phyloP scores from a whole-genome alignment of 2,113 vertebrate species.

The Prionailurus viverrinus region DNA sequence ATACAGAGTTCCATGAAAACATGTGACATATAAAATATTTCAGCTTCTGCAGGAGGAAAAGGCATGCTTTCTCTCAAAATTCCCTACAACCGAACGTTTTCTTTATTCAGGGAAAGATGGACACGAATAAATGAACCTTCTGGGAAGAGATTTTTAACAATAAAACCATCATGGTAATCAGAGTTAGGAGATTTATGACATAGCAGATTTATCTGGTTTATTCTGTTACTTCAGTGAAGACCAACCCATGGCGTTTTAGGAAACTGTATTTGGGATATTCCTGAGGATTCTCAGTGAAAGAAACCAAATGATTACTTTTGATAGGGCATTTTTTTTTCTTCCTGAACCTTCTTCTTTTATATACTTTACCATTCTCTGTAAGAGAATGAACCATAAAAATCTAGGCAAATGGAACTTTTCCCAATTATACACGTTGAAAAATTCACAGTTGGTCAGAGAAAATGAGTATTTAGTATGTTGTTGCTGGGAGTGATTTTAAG shows the following conservation, averaged over 20 bases:
- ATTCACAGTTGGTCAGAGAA: slow-evolving; percentile 60
- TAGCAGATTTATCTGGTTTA: background rate
- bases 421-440: slow-evolving; percentile 56
- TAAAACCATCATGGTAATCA: background rate
- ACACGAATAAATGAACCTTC: background rate
- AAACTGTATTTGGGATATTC: background rate
- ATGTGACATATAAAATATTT: background rate
- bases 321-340: background rate
- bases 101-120: background rate
- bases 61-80: background rate
- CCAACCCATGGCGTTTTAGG: background rate
- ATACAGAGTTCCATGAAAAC: background rate
- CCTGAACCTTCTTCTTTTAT: background rate
- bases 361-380: background rate
- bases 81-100: background rate
- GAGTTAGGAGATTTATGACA: background rate
- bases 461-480: slow-evolving; percentile 72
- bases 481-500: slow-evolving; percentile 52
- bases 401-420: slow-evolving; percentile 32
- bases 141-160: slow-evolving; percentile 44
- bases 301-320: slow-evolving; percentile 8
- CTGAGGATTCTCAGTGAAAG: background rate
- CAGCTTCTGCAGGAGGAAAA: background rate
- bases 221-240: slow-evolving; percentile 20
- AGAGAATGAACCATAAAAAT: slow-evolving; percentile 55